phyloP scores from a whole-genome alignment of 2,888 invertebrate species.

The Aleiodes alternator region DNA sequence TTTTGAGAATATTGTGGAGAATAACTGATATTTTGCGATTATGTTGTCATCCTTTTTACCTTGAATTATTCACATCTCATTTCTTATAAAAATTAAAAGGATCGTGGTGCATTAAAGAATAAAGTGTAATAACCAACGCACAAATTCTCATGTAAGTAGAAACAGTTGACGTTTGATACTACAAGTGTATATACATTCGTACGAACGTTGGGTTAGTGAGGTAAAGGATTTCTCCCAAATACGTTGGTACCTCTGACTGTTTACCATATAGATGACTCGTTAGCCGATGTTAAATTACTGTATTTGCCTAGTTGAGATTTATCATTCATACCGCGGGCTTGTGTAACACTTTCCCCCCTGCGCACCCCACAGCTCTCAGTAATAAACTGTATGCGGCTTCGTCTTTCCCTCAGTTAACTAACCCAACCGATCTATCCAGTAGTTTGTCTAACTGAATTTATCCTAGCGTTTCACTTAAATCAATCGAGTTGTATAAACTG shows the following conservation, averaged over 20 bases:
- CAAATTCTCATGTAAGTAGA: neutral
- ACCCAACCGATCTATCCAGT: conserved; percentile 4
- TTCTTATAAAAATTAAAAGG: too few relatives aligned
- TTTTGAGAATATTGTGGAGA: too few relatives aligned
- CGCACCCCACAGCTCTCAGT: neutral
- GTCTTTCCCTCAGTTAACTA: conserved; percentile 1
- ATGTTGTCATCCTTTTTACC: too few relatives aligned
- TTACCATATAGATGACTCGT: conserved; percentile 74
- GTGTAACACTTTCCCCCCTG: neutral
- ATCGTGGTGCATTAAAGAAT: too few relatives aligned
- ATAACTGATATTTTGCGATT: too few relatives aligned
- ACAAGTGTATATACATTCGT: neutral
- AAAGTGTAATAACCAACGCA: neutral
- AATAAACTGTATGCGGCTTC: conserved; percentile 16
- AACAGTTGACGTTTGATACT: conserved; percentile 14
- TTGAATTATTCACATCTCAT: too few relatives aligned
- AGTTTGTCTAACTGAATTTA: conserved; percentile 13
- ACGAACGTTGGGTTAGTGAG: conserved; percentile 1
- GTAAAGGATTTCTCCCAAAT: neutral
- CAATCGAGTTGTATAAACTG: too few relatives aligned
- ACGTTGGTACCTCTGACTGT: conserved; percentile 60
- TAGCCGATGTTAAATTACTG: conserved; percentile 72
- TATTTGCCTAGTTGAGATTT: conserved; percentile 72
- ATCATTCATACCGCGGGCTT: conserved; percentile 62
- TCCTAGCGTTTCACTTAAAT: neutral